A percentile compares a stretch with the other conserved stretches of the same genome.
phyloP scores from a whole-genome alignment of 2,888 invertebrate species.

The Hymenopus coronatus region DNA sequence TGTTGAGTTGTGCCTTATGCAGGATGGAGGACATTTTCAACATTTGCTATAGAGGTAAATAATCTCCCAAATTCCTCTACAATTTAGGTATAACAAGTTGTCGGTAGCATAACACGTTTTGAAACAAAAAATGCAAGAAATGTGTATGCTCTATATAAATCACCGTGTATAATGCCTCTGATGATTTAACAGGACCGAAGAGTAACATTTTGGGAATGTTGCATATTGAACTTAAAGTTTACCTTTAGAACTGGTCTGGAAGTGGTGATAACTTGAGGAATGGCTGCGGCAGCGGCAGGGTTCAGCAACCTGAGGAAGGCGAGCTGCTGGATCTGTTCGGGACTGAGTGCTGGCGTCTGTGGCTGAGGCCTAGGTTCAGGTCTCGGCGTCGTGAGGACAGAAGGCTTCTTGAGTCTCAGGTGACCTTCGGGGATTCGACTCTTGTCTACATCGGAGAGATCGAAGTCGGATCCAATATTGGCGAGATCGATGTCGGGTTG shows the following conservation, averaged over 20 bases:
- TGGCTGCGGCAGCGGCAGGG: conserved; percentile 61
- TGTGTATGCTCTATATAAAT: no score
- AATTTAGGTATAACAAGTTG: no score
- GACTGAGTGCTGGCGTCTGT: conserved; percentile 47
- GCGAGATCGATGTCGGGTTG: conserved; percentile 69
- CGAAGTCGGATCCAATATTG: conserved; percentile 69
- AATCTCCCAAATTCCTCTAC: no score
- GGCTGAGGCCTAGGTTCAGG: conserved; percentile 6
- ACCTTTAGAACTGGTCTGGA: conserved; percentile 62
- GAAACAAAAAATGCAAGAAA: no score
- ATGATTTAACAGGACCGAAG: no score
- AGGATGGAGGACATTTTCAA: no score
- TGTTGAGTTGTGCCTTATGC: no score
- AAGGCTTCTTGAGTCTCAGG: conserved; percentile 49
- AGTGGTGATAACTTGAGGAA: conserved; percentile 71
- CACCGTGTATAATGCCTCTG: no score
- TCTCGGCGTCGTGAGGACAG: neutral
- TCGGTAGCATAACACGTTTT: no score
- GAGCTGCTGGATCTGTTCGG: conserved; percentile 70
- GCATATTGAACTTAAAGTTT: neutral
- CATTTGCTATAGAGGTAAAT: no score
- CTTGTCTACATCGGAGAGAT: conserved; percentile 66
- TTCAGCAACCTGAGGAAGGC: conserved; percentile 70
- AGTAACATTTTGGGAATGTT: no score
- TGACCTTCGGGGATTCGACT: conserved; percentile 55